These are phyloP conservation scores for Tenthredo scrophulariae DNA, from an alignment of 2,888 invertebrate genomes.

Conservation along the genomic window DNA sequence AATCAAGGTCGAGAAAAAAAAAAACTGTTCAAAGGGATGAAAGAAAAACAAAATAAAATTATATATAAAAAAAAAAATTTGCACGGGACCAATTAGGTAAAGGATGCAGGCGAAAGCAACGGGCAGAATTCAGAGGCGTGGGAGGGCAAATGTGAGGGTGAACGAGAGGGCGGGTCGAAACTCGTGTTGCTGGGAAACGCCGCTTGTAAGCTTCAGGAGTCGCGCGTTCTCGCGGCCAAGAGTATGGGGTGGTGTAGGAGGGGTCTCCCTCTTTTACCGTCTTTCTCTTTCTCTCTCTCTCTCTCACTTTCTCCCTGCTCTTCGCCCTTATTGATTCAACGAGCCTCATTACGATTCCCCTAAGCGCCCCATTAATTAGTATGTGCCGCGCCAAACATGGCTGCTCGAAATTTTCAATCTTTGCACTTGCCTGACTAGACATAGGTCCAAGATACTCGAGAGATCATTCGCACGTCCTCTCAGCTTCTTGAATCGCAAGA, in stretches of 20 bases:
- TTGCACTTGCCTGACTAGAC: neutral
- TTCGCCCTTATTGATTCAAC: slow-evolving; percentile 68
- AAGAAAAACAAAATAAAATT: neutral
- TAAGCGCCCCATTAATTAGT: slow-evolving; percentile 69
- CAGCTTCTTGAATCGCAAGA: neutral
- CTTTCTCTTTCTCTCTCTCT: neutral
- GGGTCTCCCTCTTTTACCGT: neutral
- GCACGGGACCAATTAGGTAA: slow-evolving; percentile 44
- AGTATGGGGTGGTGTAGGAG: slow-evolving; percentile 27
- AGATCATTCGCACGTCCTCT: neutral
- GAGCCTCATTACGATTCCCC: slow-evolving; percentile 66
- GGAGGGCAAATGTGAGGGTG: slow-evolving; percentile 57
- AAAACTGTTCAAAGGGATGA: neutral
- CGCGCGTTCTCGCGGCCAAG: slow-evolving; percentile 61
- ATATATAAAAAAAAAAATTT: neutral
- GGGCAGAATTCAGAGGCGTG: slow-evolving; percentile 15
- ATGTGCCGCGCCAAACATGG: slow-evolving; percentile 58
- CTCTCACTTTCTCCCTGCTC: slow-evolving; percentile 9
- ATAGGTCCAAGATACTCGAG: neutral
- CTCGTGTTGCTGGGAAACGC: slow-evolving; percentile 73
- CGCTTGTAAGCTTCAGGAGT: slow-evolving; percentile 66
- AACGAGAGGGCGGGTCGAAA: slow-evolving; percentile 65
- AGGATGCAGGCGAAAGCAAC: slow-evolving; percentile 43
- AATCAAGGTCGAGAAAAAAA: neutral
- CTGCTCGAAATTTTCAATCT: slow-evolving; percentile 54